Evolutionary conservation across 2,797 vertebrate genomes (phyloP), one percentile per base, ranked within the genome.

Genomic region (Danio albolineatus): DNA sequence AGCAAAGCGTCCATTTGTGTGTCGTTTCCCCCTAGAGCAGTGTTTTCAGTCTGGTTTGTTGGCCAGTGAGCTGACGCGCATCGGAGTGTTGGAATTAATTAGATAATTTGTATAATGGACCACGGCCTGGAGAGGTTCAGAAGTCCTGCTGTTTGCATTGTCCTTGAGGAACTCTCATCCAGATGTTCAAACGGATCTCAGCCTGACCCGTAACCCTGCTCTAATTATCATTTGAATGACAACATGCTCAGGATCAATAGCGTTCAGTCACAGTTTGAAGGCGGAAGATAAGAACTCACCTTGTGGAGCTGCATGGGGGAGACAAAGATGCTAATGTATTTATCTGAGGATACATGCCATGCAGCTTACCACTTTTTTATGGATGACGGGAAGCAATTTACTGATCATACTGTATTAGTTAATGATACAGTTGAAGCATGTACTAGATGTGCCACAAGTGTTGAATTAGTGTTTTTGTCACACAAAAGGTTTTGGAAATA

Each of bases 201-300:
- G 92, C 92, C 92, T 90, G 94, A 96, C 93, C 95, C 93, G 91
- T 95, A 92, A 95, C 95, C 95, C 90, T 89, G 89, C 89, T 93
- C 95, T 97, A 95, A 97, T 97, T 97, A 95, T 95, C 95, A 96
- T 96, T 94, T 96, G 95, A 98, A 96, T 96, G 95, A 96, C 96
- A 97, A 96, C 96, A 95, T 93, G 92, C 91, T 94, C 87, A 91
- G 92, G 95, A 97, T 98, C 96, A 96, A 97, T 97, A 96, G 95
- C 95, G 95, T 94, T 95, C 95, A 94, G 95, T 95, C 92, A 90
- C 94, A 94, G 94, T 94, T 94, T 94, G 93, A 95, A 95, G 94
- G 96, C 95, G 92, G 90, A 90, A 93, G 94, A 96, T 96, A 95
- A 95, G 94, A 94, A 93, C 93, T 93, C 94, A 95, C 94, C 92